A percentile compares a stretch with the other conserved stretches of the same genome.
phyloP scores from a whole-genome alignment of 2,797 vertebrate genomes.

The Gymnothorax javanicus region DNA sequence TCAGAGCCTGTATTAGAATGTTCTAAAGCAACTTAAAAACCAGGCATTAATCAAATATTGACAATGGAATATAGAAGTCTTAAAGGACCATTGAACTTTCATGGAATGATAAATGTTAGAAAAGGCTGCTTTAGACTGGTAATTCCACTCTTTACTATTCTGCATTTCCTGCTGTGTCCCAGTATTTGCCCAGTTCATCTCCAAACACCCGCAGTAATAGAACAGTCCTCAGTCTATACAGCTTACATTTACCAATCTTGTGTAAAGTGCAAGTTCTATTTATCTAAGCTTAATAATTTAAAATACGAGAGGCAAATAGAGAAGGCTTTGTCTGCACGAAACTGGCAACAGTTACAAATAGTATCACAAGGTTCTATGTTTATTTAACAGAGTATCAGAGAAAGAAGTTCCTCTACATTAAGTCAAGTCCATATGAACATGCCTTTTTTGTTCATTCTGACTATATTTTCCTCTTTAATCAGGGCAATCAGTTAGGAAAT shows the following conservation, averaged over 20 bases:
- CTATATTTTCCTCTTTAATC: neutral
- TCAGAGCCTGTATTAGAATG: neutral
- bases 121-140: neutral
- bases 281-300: neutral
- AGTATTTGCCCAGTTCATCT: neutral
- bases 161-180: neutral
- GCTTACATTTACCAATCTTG: neutral
- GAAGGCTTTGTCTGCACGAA: neutral
- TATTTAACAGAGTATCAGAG: neutral
- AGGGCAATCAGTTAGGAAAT: neutral
- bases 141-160: neutral
- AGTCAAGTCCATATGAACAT: neutral
- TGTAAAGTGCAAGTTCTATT: neutral
- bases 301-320: neutral
- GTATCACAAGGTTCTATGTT: neutral
- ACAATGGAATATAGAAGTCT: neutral
- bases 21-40: neutral
- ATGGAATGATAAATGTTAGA: neutral
- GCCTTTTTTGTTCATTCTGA: neutral
- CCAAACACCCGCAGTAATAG: neutral
- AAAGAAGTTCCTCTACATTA: neutral
- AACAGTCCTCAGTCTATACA: neutral
- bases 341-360: neutral
- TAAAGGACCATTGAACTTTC: neutral
- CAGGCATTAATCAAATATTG: neutral